Conservation (phyloP, 2,797 vertebrate species). For the Rhinoraja longicauda region DNA sequence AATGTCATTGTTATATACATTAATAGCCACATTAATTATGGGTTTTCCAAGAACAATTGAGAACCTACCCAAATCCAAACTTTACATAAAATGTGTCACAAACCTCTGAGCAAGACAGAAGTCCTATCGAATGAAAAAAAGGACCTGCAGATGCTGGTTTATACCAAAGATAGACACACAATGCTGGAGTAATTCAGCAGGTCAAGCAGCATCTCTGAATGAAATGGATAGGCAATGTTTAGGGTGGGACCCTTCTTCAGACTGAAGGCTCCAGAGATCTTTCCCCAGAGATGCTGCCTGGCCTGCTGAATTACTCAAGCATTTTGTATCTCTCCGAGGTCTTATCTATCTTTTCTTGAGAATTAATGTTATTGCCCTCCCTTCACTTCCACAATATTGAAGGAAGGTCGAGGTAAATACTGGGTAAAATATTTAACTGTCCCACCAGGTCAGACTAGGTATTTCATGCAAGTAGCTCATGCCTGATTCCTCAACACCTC, state of each 20-base stretch:
- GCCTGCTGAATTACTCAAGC: too few relatives aligned
- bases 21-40: background rate
- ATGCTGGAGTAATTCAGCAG: too few relatives aligned
- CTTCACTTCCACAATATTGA: background rate
- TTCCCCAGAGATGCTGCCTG: too few relatives aligned
- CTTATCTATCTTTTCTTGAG: background rate
- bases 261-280: too few relatives aligned
- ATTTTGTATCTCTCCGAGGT: too few relatives aligned
- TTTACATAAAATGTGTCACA: background rate
- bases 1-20: background rate
- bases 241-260: too few relatives aligned
- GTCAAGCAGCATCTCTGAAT: too few relatives aligned
- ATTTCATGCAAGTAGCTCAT: background rate
- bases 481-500: background rate
- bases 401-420: background rate
- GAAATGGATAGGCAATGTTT: too few relatives aligned
- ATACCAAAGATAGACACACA: too few relatives aligned
- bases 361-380: background rate
- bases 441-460: background rate
- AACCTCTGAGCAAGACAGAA: background rate
- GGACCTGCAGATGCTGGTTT: too few relatives aligned
- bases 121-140: too few relatives aligned
- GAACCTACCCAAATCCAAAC: background rate
- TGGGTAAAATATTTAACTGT: background rate
- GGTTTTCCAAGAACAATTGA: background rate